A percentile compares a stretch with the other conserved stretches of the same genome.
phyloP scores from a whole-genome alignment of 2,888 invertebrate genomes.

The Andrena praecox region DNA sequence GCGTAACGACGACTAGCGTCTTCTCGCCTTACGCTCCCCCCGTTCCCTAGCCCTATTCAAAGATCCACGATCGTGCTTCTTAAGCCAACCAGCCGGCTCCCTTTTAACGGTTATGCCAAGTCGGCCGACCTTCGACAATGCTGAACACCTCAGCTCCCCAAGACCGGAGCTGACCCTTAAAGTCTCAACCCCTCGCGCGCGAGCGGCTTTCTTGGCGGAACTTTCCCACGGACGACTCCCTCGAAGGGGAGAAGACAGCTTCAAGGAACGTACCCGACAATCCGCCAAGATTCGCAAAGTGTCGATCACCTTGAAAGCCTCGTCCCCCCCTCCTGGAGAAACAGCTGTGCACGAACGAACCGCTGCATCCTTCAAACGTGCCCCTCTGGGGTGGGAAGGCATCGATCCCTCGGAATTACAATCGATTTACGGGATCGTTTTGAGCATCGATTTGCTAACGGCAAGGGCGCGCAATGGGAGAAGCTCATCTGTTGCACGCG shows the following conservation, averaged over 20 bases:
- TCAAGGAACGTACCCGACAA: conserved; percentile 52
- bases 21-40: conserved; percentile 69
- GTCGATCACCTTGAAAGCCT: conserved; percentile 58
- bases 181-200: conserved; percentile 73
- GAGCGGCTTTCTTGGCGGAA: conserved; percentile 72
- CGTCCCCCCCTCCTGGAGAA: conserved; percentile 18
- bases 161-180: conserved; percentile 74
- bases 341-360: conserved; percentile 43
- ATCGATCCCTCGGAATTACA: neutral
- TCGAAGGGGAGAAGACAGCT: conserved; percentile 46
- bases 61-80: conserved; percentile 75
- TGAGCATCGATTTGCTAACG: neutral
- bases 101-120: conserved; percentile 80
- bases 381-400: neutral
- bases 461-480: neutral
- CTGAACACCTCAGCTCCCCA: conserved; percentile 64
- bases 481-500: conserved; percentile 9
- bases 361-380: conserved; percentile 31
- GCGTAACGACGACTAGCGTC: conserved; percentile 64
- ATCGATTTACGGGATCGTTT: conserved; percentile 28
- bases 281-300: conserved; percentile 62
- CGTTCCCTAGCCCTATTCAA: conserved; percentile 64
- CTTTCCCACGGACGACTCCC: conserved; percentile 75
- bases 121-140: conserved; percentile 80
- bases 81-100: conserved; percentile 69